phyloP scores from a whole-genome alignment of 2,113 vertebrate genomes.

The Platysternon megacephalum region DNA sequence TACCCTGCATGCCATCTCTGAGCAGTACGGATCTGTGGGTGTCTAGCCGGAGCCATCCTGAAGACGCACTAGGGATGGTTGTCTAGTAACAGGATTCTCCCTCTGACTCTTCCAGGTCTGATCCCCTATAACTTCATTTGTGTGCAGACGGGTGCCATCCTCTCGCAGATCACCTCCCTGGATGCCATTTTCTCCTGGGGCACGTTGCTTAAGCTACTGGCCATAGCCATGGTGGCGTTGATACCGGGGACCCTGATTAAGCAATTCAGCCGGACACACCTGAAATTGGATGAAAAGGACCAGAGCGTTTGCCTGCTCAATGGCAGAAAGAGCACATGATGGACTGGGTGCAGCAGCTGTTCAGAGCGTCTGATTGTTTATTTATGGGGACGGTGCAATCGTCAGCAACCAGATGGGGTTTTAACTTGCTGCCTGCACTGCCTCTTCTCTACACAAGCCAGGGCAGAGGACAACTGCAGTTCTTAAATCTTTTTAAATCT shows the following conservation, averaged over 20 bases:
- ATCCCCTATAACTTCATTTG: constrained; percentile 98
- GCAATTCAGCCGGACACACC: constrained; percentile 80
- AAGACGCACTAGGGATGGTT: neutral
- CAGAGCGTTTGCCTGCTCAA: constrained; percentile 53
- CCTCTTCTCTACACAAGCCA: neutral
- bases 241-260: constrained; percentile 92
- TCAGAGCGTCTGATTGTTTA: neutral
- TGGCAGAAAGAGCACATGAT: constrained; percentile 84
- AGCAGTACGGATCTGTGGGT: neutral
- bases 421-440: neutral
- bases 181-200: constrained; percentile 94
- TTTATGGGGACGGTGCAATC: neutral
- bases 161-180: constrained; percentile 92
- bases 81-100: neutral
- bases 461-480: constrained; percentile 1
- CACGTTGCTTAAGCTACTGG: constrained; percentile 88
- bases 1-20: neutral
- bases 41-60: neutral
- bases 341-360: neutral
- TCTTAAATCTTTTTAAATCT: constrained; percentile 17
- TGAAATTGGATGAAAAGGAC: constrained; percentile 74
- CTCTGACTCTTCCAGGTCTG: constrained; percentile 81
- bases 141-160: constrained; percentile 94
- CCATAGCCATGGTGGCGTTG: constrained; percentile 88
- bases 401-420: neutral